Conservation (phyloP, 2,888 invertebrate genomes). For the Epinotia demarniana region DNA sequence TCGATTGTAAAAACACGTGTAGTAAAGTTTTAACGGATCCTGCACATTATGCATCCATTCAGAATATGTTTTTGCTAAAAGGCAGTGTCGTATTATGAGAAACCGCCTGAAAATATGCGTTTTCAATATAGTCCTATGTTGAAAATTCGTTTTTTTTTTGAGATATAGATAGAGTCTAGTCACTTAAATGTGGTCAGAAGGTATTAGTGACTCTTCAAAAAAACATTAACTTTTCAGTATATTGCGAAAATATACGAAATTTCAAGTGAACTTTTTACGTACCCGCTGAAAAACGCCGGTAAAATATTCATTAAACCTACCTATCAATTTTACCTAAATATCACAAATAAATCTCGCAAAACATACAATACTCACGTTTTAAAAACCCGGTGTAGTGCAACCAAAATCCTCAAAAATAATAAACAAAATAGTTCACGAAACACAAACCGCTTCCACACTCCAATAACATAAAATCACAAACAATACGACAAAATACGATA, state of each 20-base stretch:
- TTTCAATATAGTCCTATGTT: too few relatives aligned
- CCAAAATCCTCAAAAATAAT: conserved; percentile 44
- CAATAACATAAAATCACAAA: conserved; percentile 37
- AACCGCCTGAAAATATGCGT: not conserved
- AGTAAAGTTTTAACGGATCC: not conserved
- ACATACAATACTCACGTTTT: conserved; percentile 54
- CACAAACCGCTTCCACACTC: conserved; percentile 38
- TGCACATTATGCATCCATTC: too few relatives aligned
- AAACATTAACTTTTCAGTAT: not conserved
- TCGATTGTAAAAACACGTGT: not conserved
- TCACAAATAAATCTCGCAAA: not conserved
- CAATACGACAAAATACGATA: conserved; percentile 10
- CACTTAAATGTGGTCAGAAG: not conserved
- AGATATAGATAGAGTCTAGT: not conserved
- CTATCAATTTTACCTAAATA: not conserved
- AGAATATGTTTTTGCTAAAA: not conserved
- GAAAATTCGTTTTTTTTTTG: not conserved
- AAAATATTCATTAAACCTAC: too few relatives aligned
- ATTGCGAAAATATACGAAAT: not conserved
- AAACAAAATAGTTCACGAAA: conserved; percentile 41
- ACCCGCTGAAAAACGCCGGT: too few relatives aligned
- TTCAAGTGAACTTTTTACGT: too few relatives aligned
- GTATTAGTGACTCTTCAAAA: too few relatives aligned
- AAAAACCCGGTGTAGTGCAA: conserved; percentile 43
- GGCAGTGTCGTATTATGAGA: not conserved